Evolutionary conservation across 2,113 vertebrate species (phyloP), one percentile per base, ranked within the genome.

Genomic region (Ailuropoda melanoleuca): DNA sequence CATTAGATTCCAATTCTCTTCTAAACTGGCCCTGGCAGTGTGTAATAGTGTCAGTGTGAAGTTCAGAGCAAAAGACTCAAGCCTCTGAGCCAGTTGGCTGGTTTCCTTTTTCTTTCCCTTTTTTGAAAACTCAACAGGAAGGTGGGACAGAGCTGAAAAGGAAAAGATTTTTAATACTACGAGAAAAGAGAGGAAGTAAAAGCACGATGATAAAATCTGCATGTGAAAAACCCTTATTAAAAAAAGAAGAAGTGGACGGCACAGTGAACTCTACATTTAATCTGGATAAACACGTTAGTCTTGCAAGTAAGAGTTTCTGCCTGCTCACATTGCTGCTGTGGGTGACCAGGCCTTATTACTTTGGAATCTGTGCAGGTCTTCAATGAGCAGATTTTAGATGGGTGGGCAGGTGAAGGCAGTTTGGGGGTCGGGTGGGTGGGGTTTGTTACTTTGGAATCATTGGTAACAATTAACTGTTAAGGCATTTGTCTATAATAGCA

Each of bases 1-100:
- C 97, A 86, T 98, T 97, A 96, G 89, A 55, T 84, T 13, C 0
- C 94, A 46, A 1, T 97, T 98, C 86, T 81, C 77, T 0, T 62
- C 95, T 88, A 74, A 12, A 6, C 66, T 70, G 13, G 17, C 66
- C 90, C 39, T 37, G 84, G 48, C 88, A 24, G 53, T 50, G 77
- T 64, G 23, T 90, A 90, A 97, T 93, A 96, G 15, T 34, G 43
- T 66, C 93, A 83, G 1, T 34, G 9, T 95, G 92, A 88, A 96
- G 53, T 93, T 66, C 70, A 72, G 78, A 91, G 86, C 13, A 89
- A 90, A 93, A 92, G 34, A 48, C 72, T 96, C 68, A 18, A 78
- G 70, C 82, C 91, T 96, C 78, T 37, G 93, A 96, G 88, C 5
- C 68, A 34, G 11, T 46, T 82, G 83, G n/a, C 24, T 66, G 5